These are phyloP conservation scores for Streptopelia turtur DNA, from an alignment of 2,797 vertebrate genomes.

Conservation along the genomic window DNA sequence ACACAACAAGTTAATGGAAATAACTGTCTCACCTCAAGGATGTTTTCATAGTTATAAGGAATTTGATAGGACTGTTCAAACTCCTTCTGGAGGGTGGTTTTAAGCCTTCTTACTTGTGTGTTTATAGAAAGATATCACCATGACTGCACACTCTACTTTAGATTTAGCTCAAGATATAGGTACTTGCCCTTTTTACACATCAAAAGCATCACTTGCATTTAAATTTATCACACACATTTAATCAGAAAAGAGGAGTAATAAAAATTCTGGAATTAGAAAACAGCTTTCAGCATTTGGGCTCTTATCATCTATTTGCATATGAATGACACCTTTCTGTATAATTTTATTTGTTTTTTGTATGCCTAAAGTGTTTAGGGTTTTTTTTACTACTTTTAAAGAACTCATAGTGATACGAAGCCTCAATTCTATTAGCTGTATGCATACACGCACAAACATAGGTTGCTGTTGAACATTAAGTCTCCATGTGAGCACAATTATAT, in stretches of 20 bases:
- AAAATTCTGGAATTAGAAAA: not conserved
- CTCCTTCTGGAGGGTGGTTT: not conserved
- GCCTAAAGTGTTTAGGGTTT: not conserved
- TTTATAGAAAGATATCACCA: not conserved
- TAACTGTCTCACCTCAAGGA: not conserved
- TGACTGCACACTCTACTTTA: not conserved
- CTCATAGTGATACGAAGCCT: not conserved
- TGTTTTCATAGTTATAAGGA: not conserved
- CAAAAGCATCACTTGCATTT: not conserved
- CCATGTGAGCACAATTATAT: not conserved
- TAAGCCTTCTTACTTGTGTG: not conserved
- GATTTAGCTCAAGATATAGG: not conserved
- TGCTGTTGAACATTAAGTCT: not conserved
- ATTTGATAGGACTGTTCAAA: not conserved
- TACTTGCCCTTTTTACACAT: not conserved
- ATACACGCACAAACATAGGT: no score
- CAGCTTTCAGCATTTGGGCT: not conserved
- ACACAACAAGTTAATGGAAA: not conserved
- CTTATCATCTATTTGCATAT: not conserved
- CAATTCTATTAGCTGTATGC: not conserved
- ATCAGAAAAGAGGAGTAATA: accelerated
- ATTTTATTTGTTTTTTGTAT: not conserved
- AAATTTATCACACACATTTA: not conserved
- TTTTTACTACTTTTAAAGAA: not conserved
- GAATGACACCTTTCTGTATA: not conserved